Evolutionary conservation across 2,797 vertebrate genomes (phyloP).

Genomic region (Halcyon smyrnensis): DNA sequence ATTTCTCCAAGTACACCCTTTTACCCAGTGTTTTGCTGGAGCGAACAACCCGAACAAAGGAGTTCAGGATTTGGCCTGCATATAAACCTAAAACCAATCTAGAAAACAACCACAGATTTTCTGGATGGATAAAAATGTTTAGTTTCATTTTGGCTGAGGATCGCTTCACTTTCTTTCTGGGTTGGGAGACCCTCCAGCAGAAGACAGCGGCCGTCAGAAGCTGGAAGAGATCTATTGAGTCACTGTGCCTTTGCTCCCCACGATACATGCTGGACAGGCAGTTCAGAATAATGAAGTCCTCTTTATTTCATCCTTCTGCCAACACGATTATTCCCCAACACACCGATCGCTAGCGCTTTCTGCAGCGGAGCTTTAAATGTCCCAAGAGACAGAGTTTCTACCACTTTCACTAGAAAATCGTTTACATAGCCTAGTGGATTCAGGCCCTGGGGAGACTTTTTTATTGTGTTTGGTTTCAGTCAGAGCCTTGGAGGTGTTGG

Average conservation of each 20-base stretch:
- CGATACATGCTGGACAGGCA: background rate
- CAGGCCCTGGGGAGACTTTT: slow-evolving; percentile 38
- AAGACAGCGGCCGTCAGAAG: background rate
- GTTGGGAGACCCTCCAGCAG: background rate
- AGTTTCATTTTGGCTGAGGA: background rate
- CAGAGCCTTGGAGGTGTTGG: slow-evolving; percentile 38
- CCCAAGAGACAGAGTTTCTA: background rate
- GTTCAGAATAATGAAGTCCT: slow-evolving; percentile 16
- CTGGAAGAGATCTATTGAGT: background rate
- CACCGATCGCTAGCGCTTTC: background rate
- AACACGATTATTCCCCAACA: background rate
- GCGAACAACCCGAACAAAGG: background rate
- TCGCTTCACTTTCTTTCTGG: background rate
- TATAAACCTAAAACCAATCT: background rate
- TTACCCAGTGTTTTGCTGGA: background rate
- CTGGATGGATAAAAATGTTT: accelerated
- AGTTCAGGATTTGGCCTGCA: background rate
- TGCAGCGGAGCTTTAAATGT: background rate
- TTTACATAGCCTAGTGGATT: slow-evolving; percentile 39
- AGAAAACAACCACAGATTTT: background rate
- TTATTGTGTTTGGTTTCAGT: slow-evolving; percentile 61
- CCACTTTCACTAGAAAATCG: slow-evolving; percentile 50
- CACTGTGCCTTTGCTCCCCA: background rate
- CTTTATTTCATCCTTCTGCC: slow-evolving; percentile 4
- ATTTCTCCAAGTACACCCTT: background rate